These are phyloP conservation scores for Pachypanchax playfairii DNA, from an alignment of 2,113 vertebrate species.

Conservation along the genomic window DNA sequence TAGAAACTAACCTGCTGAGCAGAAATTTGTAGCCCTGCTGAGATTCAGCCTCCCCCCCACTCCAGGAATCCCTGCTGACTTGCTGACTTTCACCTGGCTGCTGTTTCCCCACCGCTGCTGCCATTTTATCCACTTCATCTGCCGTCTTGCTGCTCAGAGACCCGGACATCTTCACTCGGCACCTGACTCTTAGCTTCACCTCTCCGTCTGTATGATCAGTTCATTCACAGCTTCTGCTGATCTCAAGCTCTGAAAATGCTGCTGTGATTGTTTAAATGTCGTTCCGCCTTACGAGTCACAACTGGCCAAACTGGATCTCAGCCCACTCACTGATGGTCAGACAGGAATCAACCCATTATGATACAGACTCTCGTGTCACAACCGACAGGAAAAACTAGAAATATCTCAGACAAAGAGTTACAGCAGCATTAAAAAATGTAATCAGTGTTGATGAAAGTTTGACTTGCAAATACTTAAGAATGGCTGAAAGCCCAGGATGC, in stretches of 20 bases:
- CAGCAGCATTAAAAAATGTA: neutral
- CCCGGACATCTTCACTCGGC: conserved; percentile 30
- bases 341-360: neutral
- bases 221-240: conserved; percentile 1
- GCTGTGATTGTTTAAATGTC: conserved; percentile 18
- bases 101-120: neutral
- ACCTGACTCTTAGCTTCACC: neutral
- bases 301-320: conserved; percentile 50
- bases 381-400: conserved; percentile 9
- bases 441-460: neutral
- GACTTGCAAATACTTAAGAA: neutral
- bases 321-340: conserved; percentile 13
- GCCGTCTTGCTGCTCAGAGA: conserved; percentile 2
- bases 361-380: neutral
- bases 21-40: conserved; percentile 34
- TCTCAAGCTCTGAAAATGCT: neutral
- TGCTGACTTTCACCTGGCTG: conserved; percentile 20
- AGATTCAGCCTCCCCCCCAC: conserved; percentile 15
- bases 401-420: neutral
- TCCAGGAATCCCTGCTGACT: conserved; percentile 14
- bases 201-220: conserved; percentile 7
- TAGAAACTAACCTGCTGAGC: conserved; percentile 73
- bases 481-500: neutral
- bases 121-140: conserved; percentile 17
- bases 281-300: conserved; percentile 13